Percentiles rank a stretch among this genome's conserved stretches.
These are phyloP conservation scores for Numenius phaeopus DNA, from an alignment of 2,797 vertebrate genomes.

Conservation along the genomic window DNA sequence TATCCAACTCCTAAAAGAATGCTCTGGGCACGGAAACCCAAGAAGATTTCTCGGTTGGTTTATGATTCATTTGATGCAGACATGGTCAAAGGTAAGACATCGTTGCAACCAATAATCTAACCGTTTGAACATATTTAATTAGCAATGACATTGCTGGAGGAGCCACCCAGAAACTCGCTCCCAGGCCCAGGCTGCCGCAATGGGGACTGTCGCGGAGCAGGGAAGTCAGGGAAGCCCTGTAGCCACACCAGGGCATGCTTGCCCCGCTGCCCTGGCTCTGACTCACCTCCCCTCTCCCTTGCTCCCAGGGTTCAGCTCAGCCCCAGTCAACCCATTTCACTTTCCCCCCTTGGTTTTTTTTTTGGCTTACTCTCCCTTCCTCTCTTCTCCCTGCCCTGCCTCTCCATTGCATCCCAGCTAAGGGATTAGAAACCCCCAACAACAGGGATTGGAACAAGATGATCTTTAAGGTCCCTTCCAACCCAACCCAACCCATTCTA, in stretches of 20 bases:
- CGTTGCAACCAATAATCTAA: background rate
- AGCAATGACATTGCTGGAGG: conserved; percentile 44
- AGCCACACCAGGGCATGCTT: background rate
- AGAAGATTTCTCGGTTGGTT: background rate
- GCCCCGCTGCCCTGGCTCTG: background rate
- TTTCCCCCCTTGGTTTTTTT: background rate
- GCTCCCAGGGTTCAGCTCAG: background rate
- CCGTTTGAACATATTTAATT: conserved; percentile 37
- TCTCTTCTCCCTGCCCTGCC: background rate
- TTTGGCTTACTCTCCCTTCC: background rate
- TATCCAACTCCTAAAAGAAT: background rate
- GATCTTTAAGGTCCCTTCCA: background rate
- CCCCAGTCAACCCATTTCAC: background rate
- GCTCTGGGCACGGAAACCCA: background rate
- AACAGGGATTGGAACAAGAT: background rate
- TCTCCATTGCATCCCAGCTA: background rate
- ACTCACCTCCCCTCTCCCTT: background rate
- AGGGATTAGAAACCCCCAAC: background rate
- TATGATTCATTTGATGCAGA: conserved; percentile 25
- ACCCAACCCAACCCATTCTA: background rate
- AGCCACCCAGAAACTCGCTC: conserved; percentile 51
- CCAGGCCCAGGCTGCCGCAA: background rate
- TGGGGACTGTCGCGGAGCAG: background rate
- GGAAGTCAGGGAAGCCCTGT: background rate
- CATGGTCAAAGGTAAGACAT: conserved; percentile 19